Percentiles rank a stretch among this genome's conserved stretches.
Conservation (phyloP, 2,797 vertebrate species). For the Catostomus latipinnis region DNA sequence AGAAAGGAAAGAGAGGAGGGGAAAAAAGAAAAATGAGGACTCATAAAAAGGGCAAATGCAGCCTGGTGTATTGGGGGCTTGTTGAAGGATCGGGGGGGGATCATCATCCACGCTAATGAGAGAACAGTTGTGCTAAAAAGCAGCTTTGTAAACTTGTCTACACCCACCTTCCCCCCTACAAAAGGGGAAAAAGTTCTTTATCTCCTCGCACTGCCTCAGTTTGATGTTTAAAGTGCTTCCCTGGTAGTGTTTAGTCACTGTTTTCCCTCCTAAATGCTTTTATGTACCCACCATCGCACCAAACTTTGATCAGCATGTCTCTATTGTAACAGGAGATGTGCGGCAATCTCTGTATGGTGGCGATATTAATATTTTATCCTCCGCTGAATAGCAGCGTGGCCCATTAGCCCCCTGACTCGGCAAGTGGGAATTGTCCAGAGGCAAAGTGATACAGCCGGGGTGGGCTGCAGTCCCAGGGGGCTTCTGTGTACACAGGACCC, state of each 20-base stretch:
- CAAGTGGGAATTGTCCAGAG: slow-evolving; percentile 86
- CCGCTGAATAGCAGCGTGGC: slow-evolving; percentile 80
- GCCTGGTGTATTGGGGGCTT: slow-evolving; percentile 62
- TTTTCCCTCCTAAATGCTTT: slow-evolving; percentile 81
- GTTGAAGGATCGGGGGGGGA: slow-evolving; percentile 32
- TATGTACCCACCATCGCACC: slow-evolving; percentile 74
- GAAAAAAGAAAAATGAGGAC: slow-evolving; percentile 79
- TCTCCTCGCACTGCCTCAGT: slow-evolving; percentile 62
- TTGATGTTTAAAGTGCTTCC: slow-evolving; percentile 77
- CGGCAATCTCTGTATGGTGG: slow-evolving; percentile 83
- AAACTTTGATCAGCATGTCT: slow-evolving; percentile 82
- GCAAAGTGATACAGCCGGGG: slow-evolving; percentile 83
- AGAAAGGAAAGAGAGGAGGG: slow-evolving; percentile 64
- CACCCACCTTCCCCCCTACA: slow-evolving; percentile 57
- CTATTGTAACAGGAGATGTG: slow-evolving; percentile 82
- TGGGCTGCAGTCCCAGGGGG: slow-evolving; percentile 72
- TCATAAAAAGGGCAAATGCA: slow-evolving; percentile 85
- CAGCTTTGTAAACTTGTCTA: slow-evolving; percentile 72
- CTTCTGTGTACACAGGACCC: slow-evolving; percentile 62
- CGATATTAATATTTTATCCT: slow-evolving; percentile 87
- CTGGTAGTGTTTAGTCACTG: slow-evolving; percentile 72
- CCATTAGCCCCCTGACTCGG: slow-evolving; percentile 84
- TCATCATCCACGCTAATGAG: slow-evolving; percentile 75
- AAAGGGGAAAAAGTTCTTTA: slow-evolving; percentile 69
- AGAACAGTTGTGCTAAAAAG: slow-evolving; percentile 74